These are phyloP conservation scores for Poeciliopsis turrubarensis DNA, from an alignment of 2,113 vertebrate species.

Conservation along the genomic window DNA sequence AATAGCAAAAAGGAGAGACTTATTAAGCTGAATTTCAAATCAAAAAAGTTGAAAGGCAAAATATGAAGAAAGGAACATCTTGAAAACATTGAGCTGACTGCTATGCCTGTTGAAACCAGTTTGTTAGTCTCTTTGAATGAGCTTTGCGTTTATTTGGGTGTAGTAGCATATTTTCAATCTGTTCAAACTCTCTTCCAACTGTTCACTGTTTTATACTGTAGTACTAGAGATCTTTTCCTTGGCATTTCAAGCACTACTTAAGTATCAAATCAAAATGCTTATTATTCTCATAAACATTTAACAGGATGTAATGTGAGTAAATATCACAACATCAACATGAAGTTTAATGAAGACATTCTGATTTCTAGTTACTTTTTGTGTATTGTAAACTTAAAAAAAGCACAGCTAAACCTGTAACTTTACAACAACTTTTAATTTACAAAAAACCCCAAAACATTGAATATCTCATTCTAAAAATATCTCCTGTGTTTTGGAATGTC, in stretches of 20 bases:
- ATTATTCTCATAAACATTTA: too few relatives aligned
- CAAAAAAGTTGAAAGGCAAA: constrained; percentile 53
- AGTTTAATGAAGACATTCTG: too few relatives aligned
- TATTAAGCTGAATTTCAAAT: constrained; percentile 74
- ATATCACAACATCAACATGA: too few relatives aligned
- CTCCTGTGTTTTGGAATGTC: too few relatives aligned
- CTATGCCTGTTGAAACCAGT: constrained; percentile 25
- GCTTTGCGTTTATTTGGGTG: constrained; percentile 37
- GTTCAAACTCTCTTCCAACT: not conserved
- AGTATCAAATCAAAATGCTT: not conserved
- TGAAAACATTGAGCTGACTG: constrained; percentile 34
- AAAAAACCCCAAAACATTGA: too few relatives aligned
- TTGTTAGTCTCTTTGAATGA: constrained; percentile 7
- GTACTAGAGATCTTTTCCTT: not conserved
- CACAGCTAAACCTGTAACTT: too few relatives aligned
- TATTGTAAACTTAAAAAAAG: too few relatives aligned
- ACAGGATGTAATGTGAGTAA: too few relatives aligned
- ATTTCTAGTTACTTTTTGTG: too few relatives aligned
- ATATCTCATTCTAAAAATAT: too few relatives aligned
- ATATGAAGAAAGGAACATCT: constrained; percentile 37
- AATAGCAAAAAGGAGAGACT: constrained; percentile 62
- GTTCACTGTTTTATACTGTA: not conserved
- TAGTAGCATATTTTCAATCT: constrained; percentile 21
- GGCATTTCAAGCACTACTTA: not conserved
- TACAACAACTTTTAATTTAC: too few relatives aligned